These are phyloP conservation scores for Pseudolaguvia tuberculata DNA, from an alignment of 2,113 vertebrate genomes.

Conservation along the genomic window DNA sequence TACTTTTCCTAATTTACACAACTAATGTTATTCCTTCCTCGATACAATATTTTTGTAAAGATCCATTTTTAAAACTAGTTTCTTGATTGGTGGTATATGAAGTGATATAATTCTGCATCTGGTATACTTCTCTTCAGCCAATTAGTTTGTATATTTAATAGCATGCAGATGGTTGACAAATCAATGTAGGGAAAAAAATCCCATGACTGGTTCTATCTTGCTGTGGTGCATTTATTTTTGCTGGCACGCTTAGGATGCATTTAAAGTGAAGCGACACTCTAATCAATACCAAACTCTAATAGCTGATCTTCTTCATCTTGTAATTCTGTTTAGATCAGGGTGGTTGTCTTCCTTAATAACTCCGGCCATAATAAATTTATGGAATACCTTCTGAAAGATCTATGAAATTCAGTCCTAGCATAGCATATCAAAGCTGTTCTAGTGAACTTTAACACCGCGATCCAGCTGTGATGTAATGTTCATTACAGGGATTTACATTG, in stretches of 20 bases:
- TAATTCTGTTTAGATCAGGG: neutral
- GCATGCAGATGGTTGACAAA: neutral
- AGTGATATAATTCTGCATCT: neutral
- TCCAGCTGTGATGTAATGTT: neutral
- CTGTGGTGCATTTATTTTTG: constrained; percentile 10
- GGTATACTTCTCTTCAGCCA: neutral
- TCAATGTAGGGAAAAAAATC: neutral
- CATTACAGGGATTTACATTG: neutral
- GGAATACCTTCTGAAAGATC: neutral
- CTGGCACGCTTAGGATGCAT: neutral
- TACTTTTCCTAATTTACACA: neutral
- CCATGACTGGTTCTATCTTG: neutral
- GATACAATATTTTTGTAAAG: too few relatives aligned
- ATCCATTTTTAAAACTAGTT: neutral
- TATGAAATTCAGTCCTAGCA: neutral
- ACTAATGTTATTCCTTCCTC: neutral
- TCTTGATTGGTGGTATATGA: neutral
- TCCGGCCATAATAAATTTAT: too few relatives aligned
- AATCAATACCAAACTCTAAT: neutral
- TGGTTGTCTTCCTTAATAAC: neutral
- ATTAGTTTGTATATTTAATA: neutral
- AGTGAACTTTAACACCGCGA: neutral
- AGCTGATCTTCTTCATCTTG: neutral
- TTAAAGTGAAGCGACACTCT: neutral
- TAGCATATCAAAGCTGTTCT: neutral